phyloP scores from a whole-genome alignment of 2,888 invertebrate species.

The Leptopilina drosophilae region DNA sequence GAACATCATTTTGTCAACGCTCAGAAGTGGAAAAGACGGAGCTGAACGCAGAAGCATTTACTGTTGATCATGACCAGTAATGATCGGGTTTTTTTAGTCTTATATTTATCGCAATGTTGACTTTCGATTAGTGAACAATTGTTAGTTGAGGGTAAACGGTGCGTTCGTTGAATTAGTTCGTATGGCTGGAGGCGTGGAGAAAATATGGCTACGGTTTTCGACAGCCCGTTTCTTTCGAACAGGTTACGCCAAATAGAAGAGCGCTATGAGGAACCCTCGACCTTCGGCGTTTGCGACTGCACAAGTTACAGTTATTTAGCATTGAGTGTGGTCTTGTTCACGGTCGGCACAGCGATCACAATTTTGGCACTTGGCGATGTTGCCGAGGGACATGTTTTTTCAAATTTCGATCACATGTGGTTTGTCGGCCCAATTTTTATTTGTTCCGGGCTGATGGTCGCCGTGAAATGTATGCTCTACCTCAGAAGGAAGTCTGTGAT shows the following conservation, averaged over 20 bases:
- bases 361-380: slow-evolving; percentile 81
- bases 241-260: slow-evolving; percentile 81
- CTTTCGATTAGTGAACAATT: neutral
- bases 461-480: slow-evolving; percentile 83
- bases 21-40: neutral
- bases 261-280: slow-evolving; percentile 80
- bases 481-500: slow-evolving; percentile 82
- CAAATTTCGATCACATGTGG: slow-evolving; percentile 84
- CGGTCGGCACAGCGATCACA: slow-evolving; percentile 82
- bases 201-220: slow-evolving; percentile 82
- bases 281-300: slow-evolving; percentile 83
- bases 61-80: slow-evolving; percentile 4
- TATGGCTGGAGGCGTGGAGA: slow-evolving; percentile 41
- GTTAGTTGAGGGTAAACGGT: neutral
- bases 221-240: slow-evolving; percentile 81
- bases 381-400: slow-evolving; percentile 80
- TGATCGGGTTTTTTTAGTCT: neutral
- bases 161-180: neutral
- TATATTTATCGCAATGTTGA: slow-evolving; percentile 10
- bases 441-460: slow-evolving; percentile 84
- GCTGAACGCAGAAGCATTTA: neutral
- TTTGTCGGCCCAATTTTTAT: slow-evolving; percentile 83
- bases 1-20: slow-evolving; percentile 13
- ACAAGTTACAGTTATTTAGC: slow-evolving; percentile 83
- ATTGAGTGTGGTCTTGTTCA: slow-evolving; percentile 81